phyloP scores from a whole-genome alignment of 2,113 vertebrate genomes.

The Hemicordylus capensis region DNA sequence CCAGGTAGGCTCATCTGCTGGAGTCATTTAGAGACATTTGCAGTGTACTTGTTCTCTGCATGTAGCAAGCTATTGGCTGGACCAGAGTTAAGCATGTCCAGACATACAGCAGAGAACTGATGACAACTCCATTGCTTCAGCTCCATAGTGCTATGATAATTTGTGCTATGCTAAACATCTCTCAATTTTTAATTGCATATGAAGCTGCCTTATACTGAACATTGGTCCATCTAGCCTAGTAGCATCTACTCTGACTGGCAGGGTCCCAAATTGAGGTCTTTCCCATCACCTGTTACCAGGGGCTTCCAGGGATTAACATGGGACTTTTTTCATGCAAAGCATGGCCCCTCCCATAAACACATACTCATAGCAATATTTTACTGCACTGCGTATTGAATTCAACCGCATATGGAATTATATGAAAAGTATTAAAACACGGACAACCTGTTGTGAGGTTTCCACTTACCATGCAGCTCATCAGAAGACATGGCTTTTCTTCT shows the following conservation, averaged over 20 bases:
- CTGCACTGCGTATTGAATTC: background rate
- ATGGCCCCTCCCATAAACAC: background rate
- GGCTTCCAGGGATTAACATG: too few species aligned
- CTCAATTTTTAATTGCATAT: background rate
- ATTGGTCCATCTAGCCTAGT: too few species aligned
- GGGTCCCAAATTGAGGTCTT: too few species aligned
- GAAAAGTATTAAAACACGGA: background rate
- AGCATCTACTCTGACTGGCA: too few species aligned
- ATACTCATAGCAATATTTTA: background rate
- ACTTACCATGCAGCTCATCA: slow-evolving; percentile 75
- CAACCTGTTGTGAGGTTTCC: background rate
- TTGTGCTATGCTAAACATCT: background rate
- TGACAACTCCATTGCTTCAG: background rate
- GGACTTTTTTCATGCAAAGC: too few species aligned
- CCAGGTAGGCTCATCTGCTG: too few species aligned
- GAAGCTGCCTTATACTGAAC: background rate
- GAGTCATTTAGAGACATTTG: background rate
- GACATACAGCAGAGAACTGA: background rate
- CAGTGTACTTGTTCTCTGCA: background rate
- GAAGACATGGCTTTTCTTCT: slow-evolving; percentile 70
- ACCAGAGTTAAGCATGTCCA: background rate
- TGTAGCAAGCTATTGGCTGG: background rate
- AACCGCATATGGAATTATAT: background rate
- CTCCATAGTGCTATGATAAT: background rate
- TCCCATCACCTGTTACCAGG: too few species aligned